Evolutionary conservation across 1,140 invertebrate genomes (phyloP), one percentile per base, ranked within the genome.

Genomic region (Mya arenaria): DNA sequence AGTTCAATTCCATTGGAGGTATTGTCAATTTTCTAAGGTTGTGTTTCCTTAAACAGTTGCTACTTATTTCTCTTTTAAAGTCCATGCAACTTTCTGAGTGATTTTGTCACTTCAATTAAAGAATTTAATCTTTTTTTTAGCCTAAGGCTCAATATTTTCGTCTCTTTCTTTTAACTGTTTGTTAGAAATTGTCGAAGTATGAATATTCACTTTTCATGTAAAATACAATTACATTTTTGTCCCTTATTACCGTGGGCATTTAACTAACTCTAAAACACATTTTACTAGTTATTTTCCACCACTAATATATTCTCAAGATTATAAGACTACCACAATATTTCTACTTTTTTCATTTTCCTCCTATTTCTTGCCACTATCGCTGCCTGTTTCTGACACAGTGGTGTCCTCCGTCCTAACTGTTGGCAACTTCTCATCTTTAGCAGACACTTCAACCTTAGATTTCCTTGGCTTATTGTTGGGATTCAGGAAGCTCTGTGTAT

Each of bases 401-500:
- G 17, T 23, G 25, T 17, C 25, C 17, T 17, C 25, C 19, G 48
- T 23, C 4, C 48, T 52, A 23, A 52, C 65, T 25, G 39, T 19
- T 36, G 28, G n/a, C 1, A 56, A 55, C 30, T 80, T 80, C 41
- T 68, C 66, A 5, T 80, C 77, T 28, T 80, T 80, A 4, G 77
- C 77, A 6, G 77, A 80, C 37, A 80, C 77, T 30, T 80, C 77
- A 3, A 80, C 77, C 34, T 80, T 80, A 1, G 77, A 56, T 48
- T 83, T 69, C 25, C 69, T 62, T 1, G 86, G 80, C 56, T 86
- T 86, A 48, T 87, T 87, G 63, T 86, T 66, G 6, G 86, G 88
- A 58, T 88, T 89, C 19, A 91, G 71, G 82, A 90, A 91, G 72
- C 82, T 89, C 74, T 87, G 84, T 8, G 86, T 85, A 55, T 88